Conservation (phyloP, 2,888 invertebrate species). For the Stenichneumon culpator region DNA sequence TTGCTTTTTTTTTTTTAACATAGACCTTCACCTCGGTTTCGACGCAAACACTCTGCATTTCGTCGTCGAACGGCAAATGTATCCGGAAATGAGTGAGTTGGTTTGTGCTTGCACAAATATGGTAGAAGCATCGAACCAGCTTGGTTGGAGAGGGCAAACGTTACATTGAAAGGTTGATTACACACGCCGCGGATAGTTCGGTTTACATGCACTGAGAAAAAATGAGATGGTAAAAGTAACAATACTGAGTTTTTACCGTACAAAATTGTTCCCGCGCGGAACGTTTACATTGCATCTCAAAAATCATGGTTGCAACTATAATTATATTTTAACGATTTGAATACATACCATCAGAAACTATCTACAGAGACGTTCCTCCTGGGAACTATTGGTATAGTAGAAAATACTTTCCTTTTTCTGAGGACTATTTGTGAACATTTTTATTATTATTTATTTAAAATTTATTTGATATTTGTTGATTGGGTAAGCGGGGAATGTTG, state of each 20-base stretch:
- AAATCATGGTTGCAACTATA: no score
- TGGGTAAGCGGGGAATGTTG: no score
- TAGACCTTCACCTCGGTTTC: constrained; percentile 14
- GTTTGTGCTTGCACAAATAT: constrained; percentile 41
- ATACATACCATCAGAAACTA: no score
- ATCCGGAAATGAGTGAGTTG: background rate
- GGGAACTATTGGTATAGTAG: no score
- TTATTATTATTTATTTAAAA: background rate
- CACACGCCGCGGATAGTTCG: background rate
- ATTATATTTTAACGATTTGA: no score
- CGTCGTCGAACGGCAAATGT: constrained; percentile 15
- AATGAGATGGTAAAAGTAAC: no score
- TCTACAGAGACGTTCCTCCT: no score
- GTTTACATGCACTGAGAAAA: no score
- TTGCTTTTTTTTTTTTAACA: background rate
- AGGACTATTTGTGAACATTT: background rate
- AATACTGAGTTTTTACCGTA: no score
- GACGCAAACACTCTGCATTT: constrained; percentile 46
- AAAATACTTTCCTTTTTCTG: no score
- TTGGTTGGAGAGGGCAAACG: background rate
- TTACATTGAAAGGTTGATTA: background rate
- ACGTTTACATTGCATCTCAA: no score
- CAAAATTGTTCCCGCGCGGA: no score
- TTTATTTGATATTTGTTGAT: background rate
- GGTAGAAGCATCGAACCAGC: background rate